phyloP scores from a whole-genome alignment of 2,888 invertebrate genomes.

The Eristalis tenax region DNA sequence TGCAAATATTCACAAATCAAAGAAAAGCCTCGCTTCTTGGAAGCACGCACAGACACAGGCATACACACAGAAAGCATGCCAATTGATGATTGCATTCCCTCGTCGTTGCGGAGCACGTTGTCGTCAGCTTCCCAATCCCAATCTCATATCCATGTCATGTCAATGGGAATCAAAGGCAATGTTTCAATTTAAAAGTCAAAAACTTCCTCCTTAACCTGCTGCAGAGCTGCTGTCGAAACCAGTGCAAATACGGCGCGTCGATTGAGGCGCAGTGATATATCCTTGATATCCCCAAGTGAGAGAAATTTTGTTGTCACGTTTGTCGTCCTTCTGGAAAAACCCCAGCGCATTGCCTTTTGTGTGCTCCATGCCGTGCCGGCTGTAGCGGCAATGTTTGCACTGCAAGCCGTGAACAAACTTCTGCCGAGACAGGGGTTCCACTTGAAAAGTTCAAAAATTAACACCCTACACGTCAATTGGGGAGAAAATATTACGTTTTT shows the following conservation, averaged over 20 bases:
- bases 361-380: conserved; percentile 20
- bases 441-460: conserved; percentile 50
- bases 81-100: conserved; percentile 31
- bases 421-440: conserved; percentile 3
- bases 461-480: conserved; percentile 65
- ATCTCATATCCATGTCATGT: conserved; percentile 59
- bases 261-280: conserved; percentile 43
- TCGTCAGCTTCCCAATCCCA: neutral
- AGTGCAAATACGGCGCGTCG: conserved; percentile 39
- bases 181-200: conserved; percentile 71
- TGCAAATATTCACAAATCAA: conserved; percentile 49
- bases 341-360: conserved; percentile 8
- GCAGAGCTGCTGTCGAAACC: conserved; percentile 35
- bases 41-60: conserved; percentile 13
- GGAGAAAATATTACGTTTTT: conserved; percentile 60
- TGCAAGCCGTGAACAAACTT: conserved; percentile 33
- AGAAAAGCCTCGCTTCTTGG: conserved; percentile 20
- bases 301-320: conserved; percentile 66
- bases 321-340: conserved; percentile 19
- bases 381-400: conserved; percentile 58
- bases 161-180: conserved; percentile 67
- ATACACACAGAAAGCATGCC: neutral
- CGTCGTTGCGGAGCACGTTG: conserved; percentile 2
- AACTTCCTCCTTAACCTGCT: conserved; percentile 61
- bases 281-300: conserved; percentile 3